Base-by-base conservation (phyloP, 2,797 vertebrate species). In the Astyanax mexicanus region DNA sequence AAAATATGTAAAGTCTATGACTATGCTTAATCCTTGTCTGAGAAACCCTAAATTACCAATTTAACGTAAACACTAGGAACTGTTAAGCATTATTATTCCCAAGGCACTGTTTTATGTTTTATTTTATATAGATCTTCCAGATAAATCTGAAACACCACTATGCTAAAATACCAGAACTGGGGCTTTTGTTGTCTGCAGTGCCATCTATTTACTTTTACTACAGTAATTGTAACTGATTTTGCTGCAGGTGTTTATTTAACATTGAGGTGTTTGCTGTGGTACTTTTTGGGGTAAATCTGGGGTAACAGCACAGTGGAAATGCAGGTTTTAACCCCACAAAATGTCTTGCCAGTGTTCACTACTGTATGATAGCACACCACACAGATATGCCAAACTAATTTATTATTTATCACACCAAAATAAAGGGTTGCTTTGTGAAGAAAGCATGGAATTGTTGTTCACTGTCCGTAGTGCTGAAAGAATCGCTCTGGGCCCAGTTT, bases 401-500 rank as follows among this genome's bases (percentile, higher is more conserved):
- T 90, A 91, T 92, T 85, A 84, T 47, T 89, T 90, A 92, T 92
- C 88, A 92, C 93, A 94, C 94, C 89, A 89, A 89, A 95, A 93
- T 95, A 95, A 94, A 97, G 90, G 83, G 89, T 92, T 90, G 93
- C 92, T 93, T 94, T 89, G 86, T 86, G 88, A 93, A 91, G 88
- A 92, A 92, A 91, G 32, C 80, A 81, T 85, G 74, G 75, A 84
- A 21, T 17, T 70, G 78, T 68, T 19, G 52, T 84, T 69, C 73
- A 78, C 83, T 80, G 73, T 83, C 84, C 80, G 15, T 83, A 86
- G 83, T 83, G 27, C 83, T 83, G 75, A 79, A 88, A 74, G 55
- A 40, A 21, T 7, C 25, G 21, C 9, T 21, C 6, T n/a, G n/a
- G n/a, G n/a, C n/a, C n/a, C n/a, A n/a, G n/a, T n/a, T n/a, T n/a